Evolutionary conservation across 2,797 vertebrate genomes (phyloP).

Genomic region (Sternotherus odoratus): DNA sequence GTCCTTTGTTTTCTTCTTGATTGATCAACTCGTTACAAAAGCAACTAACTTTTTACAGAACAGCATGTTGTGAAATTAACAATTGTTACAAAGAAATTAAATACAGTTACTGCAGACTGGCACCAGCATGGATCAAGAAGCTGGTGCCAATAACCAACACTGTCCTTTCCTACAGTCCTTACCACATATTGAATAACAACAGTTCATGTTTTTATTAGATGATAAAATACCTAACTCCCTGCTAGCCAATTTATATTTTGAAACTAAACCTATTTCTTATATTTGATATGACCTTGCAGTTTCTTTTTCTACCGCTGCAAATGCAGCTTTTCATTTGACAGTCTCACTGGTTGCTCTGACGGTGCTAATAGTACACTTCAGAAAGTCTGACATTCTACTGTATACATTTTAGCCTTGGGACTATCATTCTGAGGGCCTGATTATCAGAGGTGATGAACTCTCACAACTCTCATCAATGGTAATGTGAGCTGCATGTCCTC

Average conservation of each 20-base stretch:
- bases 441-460: not conserved
- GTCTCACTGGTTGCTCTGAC: accelerated
- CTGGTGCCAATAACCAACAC: not conserved
- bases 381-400: not conserved
- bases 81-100: not conserved
- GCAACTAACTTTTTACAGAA: not conserved
- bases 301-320: not conserved
- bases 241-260: not conserved
- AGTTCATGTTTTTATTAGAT: not conserved
- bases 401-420: not conserved
- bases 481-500: not conserved
- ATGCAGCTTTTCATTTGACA: not conserved
- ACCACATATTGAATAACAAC: not conserved
- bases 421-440: accelerated
- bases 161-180: not conserved
- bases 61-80: not conserved
- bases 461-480: not conserved
- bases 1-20: not conserved
- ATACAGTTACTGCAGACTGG: not conserved
- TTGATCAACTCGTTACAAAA: conserved; percentile 1
- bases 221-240: not conserved
- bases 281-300: not conserved
- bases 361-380: accelerated
- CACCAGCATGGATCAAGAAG: not conserved
- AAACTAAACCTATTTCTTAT: not conserved